These are phyloP conservation scores for Heterodera carotae DNA, from an alignment of 1,140 invertebrate genomes.

Conservation along the genomic window DNA sequence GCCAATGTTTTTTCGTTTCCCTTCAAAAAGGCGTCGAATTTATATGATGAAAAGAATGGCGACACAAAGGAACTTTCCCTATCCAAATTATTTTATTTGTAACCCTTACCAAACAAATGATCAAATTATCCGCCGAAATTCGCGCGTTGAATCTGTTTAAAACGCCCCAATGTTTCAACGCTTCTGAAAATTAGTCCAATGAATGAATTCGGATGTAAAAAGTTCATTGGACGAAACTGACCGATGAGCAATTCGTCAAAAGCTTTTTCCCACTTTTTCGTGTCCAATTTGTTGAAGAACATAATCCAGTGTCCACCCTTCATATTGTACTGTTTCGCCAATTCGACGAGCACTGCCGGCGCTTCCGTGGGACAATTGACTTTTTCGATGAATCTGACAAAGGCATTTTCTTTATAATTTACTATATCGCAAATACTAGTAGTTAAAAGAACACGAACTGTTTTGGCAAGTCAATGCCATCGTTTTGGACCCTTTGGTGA, in stretches of 20 bases:
- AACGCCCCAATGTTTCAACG: constrained; percentile 21
- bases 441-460: neutral
- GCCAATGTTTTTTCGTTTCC: constrained; percentile 21
- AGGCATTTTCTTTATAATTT: neutral
- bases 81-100: too few relatives aligned
- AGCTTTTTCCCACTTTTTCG: constrained; percentile 11
- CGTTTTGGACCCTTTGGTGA: neutral
- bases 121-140: constrained; percentile 20
- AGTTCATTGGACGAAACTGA: neutral
- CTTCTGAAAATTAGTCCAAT: neutral
- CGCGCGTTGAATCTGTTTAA: constrained; percentile 24
- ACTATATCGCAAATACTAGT: neutral
- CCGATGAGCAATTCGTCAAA: constrained; percentile 16
- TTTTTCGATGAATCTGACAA: constrained; percentile 22
- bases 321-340: constrained; percentile 18
- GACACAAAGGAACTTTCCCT: too few relatives aligned
- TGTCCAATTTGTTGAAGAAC: constrained; percentile 25
- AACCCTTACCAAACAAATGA: constrained; percentile 20
- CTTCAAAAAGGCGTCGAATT: neutral
- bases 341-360: constrained; percentile 7
- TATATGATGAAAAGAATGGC: too few relatives aligned
- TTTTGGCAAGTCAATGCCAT: constrained; percentile 13
- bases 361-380: neutral
- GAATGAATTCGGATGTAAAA: constrained; percentile 2
- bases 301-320: constrained; percentile 25